A percentile compares a stretch with the other conserved stretches of the same genome.
phyloP scores from a whole-genome alignment of 2,797 vertebrate genomes.

The Phylloscopus collybita region DNA sequence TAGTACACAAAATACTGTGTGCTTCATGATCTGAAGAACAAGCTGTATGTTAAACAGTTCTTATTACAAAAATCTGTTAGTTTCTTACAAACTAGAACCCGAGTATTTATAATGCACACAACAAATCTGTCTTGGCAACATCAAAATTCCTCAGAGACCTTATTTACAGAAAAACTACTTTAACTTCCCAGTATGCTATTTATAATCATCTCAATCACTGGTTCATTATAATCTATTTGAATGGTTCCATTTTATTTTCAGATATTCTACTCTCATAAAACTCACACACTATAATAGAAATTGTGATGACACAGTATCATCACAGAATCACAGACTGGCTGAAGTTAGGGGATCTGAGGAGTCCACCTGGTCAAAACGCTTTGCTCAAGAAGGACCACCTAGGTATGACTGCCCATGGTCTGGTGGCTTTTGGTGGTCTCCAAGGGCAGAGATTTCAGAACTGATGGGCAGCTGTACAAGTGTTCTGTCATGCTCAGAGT shows the following conservation, averaged over 20 bases:
- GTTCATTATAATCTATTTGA: not conserved
- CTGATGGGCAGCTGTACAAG: not conserved
- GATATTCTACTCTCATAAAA: not conserved
- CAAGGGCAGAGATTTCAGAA: not conserved
- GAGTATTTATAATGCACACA: not conserved
- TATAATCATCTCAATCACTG: not conserved
- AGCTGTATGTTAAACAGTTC: not conserved
- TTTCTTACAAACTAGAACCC: not conserved
- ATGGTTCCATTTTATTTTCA: not conserved
- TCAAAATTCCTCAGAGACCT: not conserved
- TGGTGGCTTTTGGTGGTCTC: not conserved
- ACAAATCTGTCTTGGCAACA: not conserved
- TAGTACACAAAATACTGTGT: not conserved
- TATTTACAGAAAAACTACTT: not conserved
- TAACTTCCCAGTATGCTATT: not conserved
- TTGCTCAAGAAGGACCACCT: not conserved
- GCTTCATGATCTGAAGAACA: not conserved
- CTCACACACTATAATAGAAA: not conserved
- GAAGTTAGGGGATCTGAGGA: not conserved
- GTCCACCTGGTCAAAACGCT: not conserved
- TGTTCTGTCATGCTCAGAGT: rapidly evolving
- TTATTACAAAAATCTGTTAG: not conserved
- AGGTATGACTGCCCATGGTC: rapidly evolving
- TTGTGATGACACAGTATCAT: not conserved
- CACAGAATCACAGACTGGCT: not conserved